Percentiles rank a stretch among this genome's conserved stretches.
phyloP scores from a whole-genome alignment of 2,888 invertebrate genomes.

The Crossocerus cetratus region DNA sequence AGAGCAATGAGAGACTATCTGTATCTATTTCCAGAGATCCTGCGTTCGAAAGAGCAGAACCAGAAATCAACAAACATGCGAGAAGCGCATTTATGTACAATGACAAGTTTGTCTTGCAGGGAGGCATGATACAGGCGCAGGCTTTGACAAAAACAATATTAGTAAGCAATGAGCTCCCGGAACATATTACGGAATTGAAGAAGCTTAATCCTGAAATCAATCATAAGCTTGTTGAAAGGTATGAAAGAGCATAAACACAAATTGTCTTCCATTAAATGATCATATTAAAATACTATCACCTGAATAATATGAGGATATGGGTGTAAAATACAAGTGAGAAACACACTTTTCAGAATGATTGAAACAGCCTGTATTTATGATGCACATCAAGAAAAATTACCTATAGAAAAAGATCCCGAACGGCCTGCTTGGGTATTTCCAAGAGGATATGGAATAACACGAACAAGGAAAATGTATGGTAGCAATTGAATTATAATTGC shows the following conservation, averaged over 20 bases:
- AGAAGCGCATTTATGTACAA: slow-evolving; percentile 80
- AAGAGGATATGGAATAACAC: slow-evolving; percentile 86
- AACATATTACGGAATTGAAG: slow-evolving; percentile 64
- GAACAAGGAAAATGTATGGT: slow-evolving; percentile 82
- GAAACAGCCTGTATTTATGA: slow-evolving; percentile 83
- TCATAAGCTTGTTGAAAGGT: background rate
- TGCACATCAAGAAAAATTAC: slow-evolving; percentile 87
- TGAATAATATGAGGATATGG: too few relatives aligned
- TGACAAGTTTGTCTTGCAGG: slow-evolving; percentile 82
- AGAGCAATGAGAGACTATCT: too few relatives aligned
- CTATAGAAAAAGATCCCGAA: slow-evolving; percentile 83
- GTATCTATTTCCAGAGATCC: slow-evolving; percentile 56
- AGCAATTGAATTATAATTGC: slow-evolving; percentile 59
- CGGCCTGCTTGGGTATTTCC: slow-evolving; percentile 86
- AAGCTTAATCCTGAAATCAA: background rate
- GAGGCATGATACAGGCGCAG: slow-evolving; percentile 88
- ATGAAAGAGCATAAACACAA: too few relatives aligned
- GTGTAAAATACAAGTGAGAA: background rate
- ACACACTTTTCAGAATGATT: slow-evolving; percentile 75
- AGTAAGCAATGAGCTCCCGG: slow-evolving; percentile 81
- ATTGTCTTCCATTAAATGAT: background rate
- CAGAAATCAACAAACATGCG: slow-evolving; percentile 76
- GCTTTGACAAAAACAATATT: slow-evolving; percentile 88
- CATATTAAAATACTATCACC: background rate
- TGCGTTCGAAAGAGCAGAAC: slow-evolving; percentile 80